Conservation (phyloP, 2,888 invertebrate genomes). For the Embidobia sp. region DNA sequence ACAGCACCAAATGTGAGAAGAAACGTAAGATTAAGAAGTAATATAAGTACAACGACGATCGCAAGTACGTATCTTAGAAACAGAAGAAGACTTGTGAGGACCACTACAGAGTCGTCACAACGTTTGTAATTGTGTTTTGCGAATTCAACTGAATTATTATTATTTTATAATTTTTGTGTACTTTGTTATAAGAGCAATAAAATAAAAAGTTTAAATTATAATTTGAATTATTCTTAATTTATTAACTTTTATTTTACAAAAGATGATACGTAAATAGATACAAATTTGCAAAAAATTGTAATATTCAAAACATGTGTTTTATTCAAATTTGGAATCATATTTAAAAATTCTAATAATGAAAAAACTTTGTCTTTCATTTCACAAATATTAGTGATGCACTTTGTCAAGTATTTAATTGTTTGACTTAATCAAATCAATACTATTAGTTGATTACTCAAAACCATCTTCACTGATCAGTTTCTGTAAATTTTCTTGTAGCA, state of each 20-base stretch:
- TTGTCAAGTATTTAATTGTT: neutral
- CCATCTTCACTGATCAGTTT: slow-evolving; percentile 50
- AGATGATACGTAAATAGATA: too few relatives aligned
- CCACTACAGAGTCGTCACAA: slow-evolving; percentile 3
- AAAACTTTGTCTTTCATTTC: neutral
- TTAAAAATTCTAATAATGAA: too few relatives aligned
- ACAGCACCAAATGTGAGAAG: slow-evolving; percentile 12
- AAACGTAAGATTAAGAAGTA: slow-evolving; percentile 4
- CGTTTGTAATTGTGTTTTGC: too few relatives aligned
- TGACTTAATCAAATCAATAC: neutral
- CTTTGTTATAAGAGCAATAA: too few relatives aligned
- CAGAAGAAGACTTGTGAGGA: slow-evolving; percentile 20
- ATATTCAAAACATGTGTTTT: too few relatives aligned
- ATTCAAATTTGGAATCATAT: too few relatives aligned
- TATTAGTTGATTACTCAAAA: slow-evolving; percentile 35
- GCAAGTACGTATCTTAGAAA: slow-evolving; percentile 1
- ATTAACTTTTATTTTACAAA: too few relatives aligned
- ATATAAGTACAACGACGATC: slow-evolving; percentile 6
- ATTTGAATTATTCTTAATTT: too few relatives aligned
- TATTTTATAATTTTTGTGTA: too few relatives aligned
- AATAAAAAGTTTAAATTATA: too few relatives aligned
- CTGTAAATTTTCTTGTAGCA: slow-evolving; percentile 75
- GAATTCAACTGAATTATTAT: too few relatives aligned
- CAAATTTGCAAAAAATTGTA: too few relatives aligned
- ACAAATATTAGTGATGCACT: neutral